Percentiles rank a stretch among this genome's conserved stretches.
Conservation (phyloP, 2,888 invertebrate genomes). For the Patella depressa region DNA sequence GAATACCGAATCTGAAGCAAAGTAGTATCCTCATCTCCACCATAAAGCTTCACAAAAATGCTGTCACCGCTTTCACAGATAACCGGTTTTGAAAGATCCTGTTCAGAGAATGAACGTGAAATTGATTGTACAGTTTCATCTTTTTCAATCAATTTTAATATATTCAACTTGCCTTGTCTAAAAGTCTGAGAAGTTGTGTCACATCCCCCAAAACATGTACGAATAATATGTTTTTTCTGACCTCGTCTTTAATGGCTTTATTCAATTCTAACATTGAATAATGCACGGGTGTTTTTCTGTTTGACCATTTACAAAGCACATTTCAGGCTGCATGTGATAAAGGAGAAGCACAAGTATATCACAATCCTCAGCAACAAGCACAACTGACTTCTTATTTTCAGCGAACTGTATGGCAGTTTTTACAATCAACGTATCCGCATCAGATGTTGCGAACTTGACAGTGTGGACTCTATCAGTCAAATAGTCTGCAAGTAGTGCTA, state of each 20-base stretch:
- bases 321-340: background rate
- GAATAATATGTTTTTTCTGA: background rate
- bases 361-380: background rate
- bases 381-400: background rate
- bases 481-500: background rate
- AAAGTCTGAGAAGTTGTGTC: background rate
- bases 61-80: no score
- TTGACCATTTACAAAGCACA: background rate
- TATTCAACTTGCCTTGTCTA: background rate
- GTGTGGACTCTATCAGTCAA: background rate
- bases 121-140: background rate
- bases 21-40: background rate
- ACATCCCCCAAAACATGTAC: background rate
- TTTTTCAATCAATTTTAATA: background rate
- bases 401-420: background rate
- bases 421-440: constrained; percentile 1
- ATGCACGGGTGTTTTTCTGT: background rate
- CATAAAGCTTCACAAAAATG: no score
- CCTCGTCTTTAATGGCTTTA: background rate
- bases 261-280: background rate
- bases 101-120: no score
- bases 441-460: background rate
- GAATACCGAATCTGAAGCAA: background rate
- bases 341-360: background rate
- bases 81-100: no score